phyloP scores from a whole-genome alignment of 2,888 invertebrate species.

The Trypoxylon attenuatum region DNA sequence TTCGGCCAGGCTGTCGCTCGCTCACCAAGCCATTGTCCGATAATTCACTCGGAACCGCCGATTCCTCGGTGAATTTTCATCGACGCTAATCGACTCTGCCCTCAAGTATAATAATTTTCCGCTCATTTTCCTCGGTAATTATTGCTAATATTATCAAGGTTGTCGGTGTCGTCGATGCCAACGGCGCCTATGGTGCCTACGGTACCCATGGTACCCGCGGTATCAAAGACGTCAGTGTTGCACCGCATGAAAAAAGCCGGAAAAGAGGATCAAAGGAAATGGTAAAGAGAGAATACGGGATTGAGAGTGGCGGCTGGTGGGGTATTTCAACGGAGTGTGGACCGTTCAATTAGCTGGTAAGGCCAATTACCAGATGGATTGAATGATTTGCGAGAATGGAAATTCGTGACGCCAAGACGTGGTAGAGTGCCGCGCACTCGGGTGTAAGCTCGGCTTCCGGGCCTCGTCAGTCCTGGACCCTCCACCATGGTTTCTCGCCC shows the following conservation, averaged over 20 bases:
- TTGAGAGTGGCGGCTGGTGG: conserved; percentile 2
- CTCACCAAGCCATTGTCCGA: neutral
- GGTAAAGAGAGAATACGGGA: conserved; percentile 11
- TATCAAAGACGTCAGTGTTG: too few species aligned
- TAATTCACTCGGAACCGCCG: neutral
- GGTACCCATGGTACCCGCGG: too few species aligned
- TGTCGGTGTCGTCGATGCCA: conserved; percentile 1
- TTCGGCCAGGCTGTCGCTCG: too few species aligned
- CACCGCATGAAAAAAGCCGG: neutral
- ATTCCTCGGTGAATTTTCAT: conserved; percentile 12
- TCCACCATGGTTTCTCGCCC: conserved; percentile 15
- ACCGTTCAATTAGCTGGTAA: conserved; percentile 49
- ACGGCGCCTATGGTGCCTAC: too few species aligned
- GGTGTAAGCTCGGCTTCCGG: conserved; percentile 6
- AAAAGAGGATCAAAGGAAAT: neutral
- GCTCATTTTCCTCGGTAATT: conserved; percentile 29
- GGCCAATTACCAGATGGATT: conserved; percentile 53
- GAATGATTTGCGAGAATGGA: conserved; percentile 42
- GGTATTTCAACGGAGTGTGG: conserved; percentile 37
- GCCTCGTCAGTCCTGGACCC: neutral
- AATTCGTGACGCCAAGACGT: conserved; percentile 27
- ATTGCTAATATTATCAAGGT: conserved; percentile 44
- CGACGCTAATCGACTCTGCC: conserved; percentile 38
- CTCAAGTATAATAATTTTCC: conserved; percentile 31
- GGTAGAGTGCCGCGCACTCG: too few species aligned